Base-by-base conservation (phyloP, 2,888 invertebrate genomes). In the Lasius fuliginosus region DNA sequence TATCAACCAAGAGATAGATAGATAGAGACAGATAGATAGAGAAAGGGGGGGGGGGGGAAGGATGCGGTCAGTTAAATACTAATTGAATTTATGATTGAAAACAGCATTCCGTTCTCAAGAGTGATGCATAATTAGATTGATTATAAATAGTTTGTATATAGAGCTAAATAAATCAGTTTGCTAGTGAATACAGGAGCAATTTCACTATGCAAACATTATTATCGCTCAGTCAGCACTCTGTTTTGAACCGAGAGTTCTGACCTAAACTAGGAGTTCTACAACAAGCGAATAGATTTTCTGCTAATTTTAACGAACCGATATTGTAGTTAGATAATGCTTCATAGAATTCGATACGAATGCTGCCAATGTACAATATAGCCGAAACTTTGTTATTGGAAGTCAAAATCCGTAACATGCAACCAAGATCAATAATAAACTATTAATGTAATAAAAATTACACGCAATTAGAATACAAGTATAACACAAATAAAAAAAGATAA, bases 71-170 rank as follows among this genome's bases (percentile, higher is more conserved):
- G 65, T 65, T 84, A 84, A 84, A 84, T 81, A 69, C 64, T 84
- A 84, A 84, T 84, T 81, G 83, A 79, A 69, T 84, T 71, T 79
- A 64, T 65, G 71, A 68, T 71, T 64, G 30, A 64, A 81, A 76
- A 27, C 8, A 81, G 33, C 46, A 71, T 64, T 53, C 23, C 33
- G 42, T 71, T 60, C 79, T 81, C 79, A 81, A 81, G 53, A 53
- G 73, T 73, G 71, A 60, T 46, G 36, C 60, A 36, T 46, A 79
- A 71, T 46, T 46, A 60, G 60, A 81, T 81, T 3, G 33, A 23
- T 77, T 69, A 69, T 71, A 36, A 60, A 46, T 27, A 46, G 60
- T 33, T 60, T 73, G 36, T 36, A 33, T 81, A 27, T 46, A 46
- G 8, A 60, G 12, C 18, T 6, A 46, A 33, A 46, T 60, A 73